phyloP scores from a whole-genome alignment of 2,113 vertebrate species.

The Otis tarda region DNA sequence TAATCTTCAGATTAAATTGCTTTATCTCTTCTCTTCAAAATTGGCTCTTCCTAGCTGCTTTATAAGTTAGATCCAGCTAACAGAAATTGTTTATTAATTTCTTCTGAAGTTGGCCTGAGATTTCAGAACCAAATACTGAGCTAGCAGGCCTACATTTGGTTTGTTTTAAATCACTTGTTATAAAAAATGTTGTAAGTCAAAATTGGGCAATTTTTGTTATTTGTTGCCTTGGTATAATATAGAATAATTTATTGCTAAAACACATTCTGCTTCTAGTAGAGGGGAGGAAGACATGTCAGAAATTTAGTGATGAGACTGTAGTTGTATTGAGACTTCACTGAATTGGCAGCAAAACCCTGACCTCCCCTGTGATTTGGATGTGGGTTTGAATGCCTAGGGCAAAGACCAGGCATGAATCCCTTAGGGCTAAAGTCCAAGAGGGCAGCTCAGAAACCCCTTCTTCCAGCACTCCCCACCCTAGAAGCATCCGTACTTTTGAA shows the following conservation, averaged over 20 bases:
- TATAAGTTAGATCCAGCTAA: neutral
- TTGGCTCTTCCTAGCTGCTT: neutral
- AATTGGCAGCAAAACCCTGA: neutral
- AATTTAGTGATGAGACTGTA: neutral
- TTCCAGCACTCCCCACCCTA: neutral
- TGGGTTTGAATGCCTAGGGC: neutral
- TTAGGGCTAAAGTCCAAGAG: neutral
- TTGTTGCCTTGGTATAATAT: neutral
- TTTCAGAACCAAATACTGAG: neutral
- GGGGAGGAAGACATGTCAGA: neutral
- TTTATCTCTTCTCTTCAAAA: constrained; percentile 13
- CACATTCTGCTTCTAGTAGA: neutral
- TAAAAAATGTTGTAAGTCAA: neutral
- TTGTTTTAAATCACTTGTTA: neutral
- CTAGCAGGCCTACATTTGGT: neutral
- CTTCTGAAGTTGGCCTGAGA: neutral
- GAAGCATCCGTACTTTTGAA: neutral
- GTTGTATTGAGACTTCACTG: neutral
- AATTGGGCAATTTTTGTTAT: neutral
- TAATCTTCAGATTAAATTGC: neutral
- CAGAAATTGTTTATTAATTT: neutral
- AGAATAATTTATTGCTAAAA: neutral
- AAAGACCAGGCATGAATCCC: neutral
- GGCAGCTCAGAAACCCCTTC: neutral
- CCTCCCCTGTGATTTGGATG: neutral